Base-by-base conservation (phyloP, 2,888 invertebrate genomes). In the Horisme vitalbata region DNA sequence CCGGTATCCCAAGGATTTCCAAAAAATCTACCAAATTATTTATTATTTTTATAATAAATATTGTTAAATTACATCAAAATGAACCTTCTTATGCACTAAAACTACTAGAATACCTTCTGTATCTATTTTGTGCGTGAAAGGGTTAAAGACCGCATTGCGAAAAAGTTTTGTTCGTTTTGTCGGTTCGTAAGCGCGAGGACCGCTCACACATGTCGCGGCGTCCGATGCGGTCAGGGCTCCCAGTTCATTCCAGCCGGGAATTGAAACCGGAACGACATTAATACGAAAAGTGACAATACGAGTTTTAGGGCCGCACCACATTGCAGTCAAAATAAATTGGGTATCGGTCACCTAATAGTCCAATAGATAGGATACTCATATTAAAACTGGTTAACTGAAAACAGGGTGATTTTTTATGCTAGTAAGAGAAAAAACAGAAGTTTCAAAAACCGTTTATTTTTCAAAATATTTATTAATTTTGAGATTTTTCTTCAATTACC, bases 91-190 rank as follows among this genome's bases (percentile, higher is more conserved):
- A n/a, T n/a, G n/a, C n/a, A n/a, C n/a, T n/a, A n/a, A n/a, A n/a
- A n/a, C n/a, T n/a, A n/a, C n/a, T n/a, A n/a, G n/a, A n/a, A n/a
- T n/a, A n/a, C n/a, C n/a, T n/a, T n/a, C n/a, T n/a, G n/a, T n/a
- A n/a, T n/a, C n/a, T n/a, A n/a, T n/a, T n/a, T n/a, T n/a, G n/a
- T n/a, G n/a, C n/a, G n/a, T n/a, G n/a, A n/a, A n/a, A n/a, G n/a
- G n/a, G n/a, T n/a, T n/a, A 79, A 78, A 78, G 76, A 79, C 81
- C 76, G 86, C 83, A 84, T 72, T 81, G 83, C 79, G 83, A 82
- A 81, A 84, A 83, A 83, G 67, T 83, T 85, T 79, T 76, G 65
- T 67, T 70, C 75, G 69, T 77, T 79, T 79, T 76, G 71, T 65
- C 61, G 65, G 61, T 59, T 61, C 55, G 56, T 55, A 60, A 66